Evolutionary conservation across 1,140 invertebrate genomes (phyloP), one percentile per base, ranked within the genome.

Genomic region (Musca domestica): DNA sequence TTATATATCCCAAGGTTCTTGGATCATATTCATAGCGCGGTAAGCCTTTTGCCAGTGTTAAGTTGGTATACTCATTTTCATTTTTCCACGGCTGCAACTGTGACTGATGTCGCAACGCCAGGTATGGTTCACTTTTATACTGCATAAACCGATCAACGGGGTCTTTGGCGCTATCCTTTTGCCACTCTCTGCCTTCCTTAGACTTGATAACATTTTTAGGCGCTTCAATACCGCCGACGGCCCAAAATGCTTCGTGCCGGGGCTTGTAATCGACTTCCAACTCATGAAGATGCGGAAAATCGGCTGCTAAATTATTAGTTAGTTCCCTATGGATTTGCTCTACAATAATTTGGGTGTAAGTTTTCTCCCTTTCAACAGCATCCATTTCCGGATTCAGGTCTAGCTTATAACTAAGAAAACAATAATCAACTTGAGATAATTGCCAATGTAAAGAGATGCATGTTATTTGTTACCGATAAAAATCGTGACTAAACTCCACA

Each of bases 241-340:
- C 85, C 93, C 93, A 94, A 78, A 91, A 92, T 54, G 92, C 88
- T 85, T 94, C 92, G 72, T 90, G 81, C 46, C 92, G 83, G 7
- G 92, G 89, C 69, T 91, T 86, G 76, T 85, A 84, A 80, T 94
- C 92, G 51, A 89, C 79, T 86, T 91, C 86, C n/a, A 85, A 70
- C 54, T 88, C 85, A 7, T 87, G 74, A 67, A 92, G 82, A 84
- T 92, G 89, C 9, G 83, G 73, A 70, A 84, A 82, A 69, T 85
- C 67, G 81, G 75, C 61, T 81, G 81, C 69, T 15, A 93, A 80
- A 72, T 85, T 81, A 65, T 87, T 85, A 15, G 86, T 73, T 7
- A 92, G 76, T 4, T 88, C 82, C 74, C 90, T 86, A 80, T 93
- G 91, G 1, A 93, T 83, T 82, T 91, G 88, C 72, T 86, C 85